These are phyloP conservation scores for Platichthys stellatus DNA, from an alignment of 2,113 vertebrate genomes.

Conservation along the genomic window DNA sequence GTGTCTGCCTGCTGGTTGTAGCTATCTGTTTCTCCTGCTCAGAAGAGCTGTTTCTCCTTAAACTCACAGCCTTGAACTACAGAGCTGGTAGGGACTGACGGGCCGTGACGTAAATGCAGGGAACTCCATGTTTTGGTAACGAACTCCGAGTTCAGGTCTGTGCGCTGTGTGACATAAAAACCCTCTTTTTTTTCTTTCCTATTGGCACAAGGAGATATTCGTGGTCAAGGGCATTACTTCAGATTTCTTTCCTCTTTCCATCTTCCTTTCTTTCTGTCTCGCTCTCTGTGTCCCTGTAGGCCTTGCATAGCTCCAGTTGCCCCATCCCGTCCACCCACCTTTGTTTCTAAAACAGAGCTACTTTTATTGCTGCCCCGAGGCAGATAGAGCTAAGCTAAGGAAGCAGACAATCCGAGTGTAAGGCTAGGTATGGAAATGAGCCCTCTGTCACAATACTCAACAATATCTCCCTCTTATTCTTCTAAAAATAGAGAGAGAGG, in stretches of 20 bases:
- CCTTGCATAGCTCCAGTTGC: constrained; percentile 49
- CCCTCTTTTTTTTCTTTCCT: not conserved
- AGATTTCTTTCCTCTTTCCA: constrained; percentile 30
- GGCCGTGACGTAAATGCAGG: constrained; percentile 44
- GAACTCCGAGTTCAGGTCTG: constrained; percentile 25
- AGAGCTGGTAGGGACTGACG: constrained; percentile 12
- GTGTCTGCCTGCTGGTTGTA: constrained; percentile 57
- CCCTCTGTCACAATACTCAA: constrained; percentile 77
- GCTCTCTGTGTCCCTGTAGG: constrained; percentile 43
- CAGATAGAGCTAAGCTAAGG: constrained; percentile 66
- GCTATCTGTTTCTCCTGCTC: constrained; percentile 41
- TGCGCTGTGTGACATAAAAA: constrained; percentile 4
- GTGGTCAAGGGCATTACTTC: constrained; percentile 55
- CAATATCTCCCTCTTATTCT: constrained; percentile 76
- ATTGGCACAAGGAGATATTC: constrained; percentile 33
- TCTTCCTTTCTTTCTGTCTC: constrained; percentile 35
- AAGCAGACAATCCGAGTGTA: constrained; percentile 69
- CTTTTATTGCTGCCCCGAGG: constrained; percentile 80
- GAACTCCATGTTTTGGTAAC: constrained; percentile 57
- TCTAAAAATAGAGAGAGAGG: constrained; percentile 63
- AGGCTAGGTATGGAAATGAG: constrained; percentile 81
- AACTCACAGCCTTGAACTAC: constrained; percentile 60
- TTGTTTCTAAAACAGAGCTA: constrained; percentile 75
- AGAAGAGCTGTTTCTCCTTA: constrained; percentile 33
- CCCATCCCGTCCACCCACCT: constrained; percentile 59